Evolutionary conservation across 2,888 invertebrate genomes (phyloP), one percentile per base, ranked within the genome.

Genomic region (Choreutis nemorana): DNA sequence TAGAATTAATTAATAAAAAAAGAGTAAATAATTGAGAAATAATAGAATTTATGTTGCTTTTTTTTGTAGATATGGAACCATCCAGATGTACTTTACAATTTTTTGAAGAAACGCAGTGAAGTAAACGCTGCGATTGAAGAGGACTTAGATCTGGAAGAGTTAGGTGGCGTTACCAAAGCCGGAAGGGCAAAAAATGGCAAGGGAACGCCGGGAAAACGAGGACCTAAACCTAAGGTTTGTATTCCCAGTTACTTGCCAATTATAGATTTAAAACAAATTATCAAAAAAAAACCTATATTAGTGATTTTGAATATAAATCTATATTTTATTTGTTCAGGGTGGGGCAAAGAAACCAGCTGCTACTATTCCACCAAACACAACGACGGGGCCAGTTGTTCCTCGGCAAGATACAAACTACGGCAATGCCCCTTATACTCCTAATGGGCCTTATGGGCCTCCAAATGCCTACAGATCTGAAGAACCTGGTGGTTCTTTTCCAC

Each of bases 31-130:
- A 10, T 16, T 10, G 7, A 11, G 21, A 23, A 18, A 4, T 2
- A 2, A 14, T 14, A 14, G 14, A 14, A 18, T 10, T 8, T 9
- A 16, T 1, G 9, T 15, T 16, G 4, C 16, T 15, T 4, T 34
- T 26, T 21, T 33, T 49, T 50, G 10, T 48, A 86, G 83, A 94
- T 95, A 45, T 95, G 95, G 95, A 95, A 95, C 59, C 95, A 95
- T 68, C 94, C 95, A 0, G 95, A 95, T 59, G 92, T 95, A 10
- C 62, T 95, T 14, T 94, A 92, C 58, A 89, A 94, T 55, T 94
- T 93, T 55, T 64, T 95, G 32, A 89, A 87, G 52, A 93, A 93
- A 56, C 84, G 90, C 25, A 87, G 86, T 36, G 87, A 89, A 48
- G 89, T 87, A 13, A 89, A 87, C 41, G 87, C 87, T 13, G 86